phyloP scores from a whole-genome alignment of 2,797 vertebrate genomes.

The Neoniphon sammara region DNA sequence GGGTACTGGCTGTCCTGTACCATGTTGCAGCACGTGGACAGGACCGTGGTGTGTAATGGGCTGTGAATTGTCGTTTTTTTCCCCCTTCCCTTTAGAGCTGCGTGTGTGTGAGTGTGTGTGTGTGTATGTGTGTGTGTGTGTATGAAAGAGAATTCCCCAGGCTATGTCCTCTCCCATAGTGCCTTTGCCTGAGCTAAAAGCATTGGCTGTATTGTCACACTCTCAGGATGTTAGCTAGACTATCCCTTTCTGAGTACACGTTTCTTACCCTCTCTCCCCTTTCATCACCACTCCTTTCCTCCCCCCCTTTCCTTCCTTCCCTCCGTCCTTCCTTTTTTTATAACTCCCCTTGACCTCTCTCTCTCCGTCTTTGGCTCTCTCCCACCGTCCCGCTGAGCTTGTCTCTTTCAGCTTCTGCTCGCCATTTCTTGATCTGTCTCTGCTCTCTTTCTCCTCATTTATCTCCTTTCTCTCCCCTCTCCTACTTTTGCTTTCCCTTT shows the following conservation, averaged over 20 bases:
- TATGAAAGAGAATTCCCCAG: slow-evolving; percentile 58
- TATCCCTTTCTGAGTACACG: slow-evolving; percentile 16
- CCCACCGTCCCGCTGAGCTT: slow-evolving; percentile 12
- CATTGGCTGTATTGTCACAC: slow-evolving; percentile 42
- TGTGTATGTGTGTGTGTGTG: slow-evolving; percentile 28
- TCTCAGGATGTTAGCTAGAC: slow-evolving; percentile 29
- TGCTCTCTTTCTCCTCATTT: slow-evolving; percentile 5
- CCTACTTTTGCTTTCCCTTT: neutral
- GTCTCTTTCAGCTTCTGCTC: slow-evolving; percentile 39
- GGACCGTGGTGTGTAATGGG: slow-evolving; percentile 45
- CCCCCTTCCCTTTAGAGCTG: neutral
- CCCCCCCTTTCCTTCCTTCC: neutral
- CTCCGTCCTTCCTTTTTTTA: neutral
- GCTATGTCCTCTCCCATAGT: slow-evolving; percentile 55
- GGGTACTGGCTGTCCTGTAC: slow-evolving; percentile 51
- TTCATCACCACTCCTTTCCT: too few relatives aligned
- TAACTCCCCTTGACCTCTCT: neutral
- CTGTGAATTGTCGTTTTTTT: slow-evolving; percentile 22
- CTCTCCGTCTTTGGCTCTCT: neutral
- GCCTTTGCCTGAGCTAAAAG: slow-evolving; percentile 51
- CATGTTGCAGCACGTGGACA: slow-evolving; percentile 36
- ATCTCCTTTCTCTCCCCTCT: neutral
- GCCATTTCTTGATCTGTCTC: slow-evolving; percentile 21
- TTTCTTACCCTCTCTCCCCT: slow-evolving; percentile 3
- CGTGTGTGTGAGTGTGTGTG: slow-evolving; percentile 22